Evolutionary conservation across 2,113 vertebrate species (phyloP).

Genomic region (Eulacestoma nigropectus): DNA sequence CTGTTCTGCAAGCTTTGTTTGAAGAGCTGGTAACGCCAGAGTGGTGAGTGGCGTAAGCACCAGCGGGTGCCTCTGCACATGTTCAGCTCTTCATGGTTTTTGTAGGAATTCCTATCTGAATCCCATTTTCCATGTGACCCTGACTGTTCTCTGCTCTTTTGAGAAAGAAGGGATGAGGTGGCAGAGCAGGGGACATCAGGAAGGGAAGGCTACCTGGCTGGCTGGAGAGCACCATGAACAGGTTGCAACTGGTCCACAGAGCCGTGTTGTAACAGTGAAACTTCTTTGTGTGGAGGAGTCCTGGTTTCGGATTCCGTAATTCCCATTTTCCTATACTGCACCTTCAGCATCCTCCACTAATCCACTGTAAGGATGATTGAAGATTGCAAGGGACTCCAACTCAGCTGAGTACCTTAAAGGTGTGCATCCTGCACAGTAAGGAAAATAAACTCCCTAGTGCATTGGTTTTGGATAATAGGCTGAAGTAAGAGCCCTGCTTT

Average conservation of each 20-base stretch:
- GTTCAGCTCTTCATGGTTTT: background rate
- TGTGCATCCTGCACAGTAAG: background rate
- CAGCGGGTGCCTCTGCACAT: background rate
- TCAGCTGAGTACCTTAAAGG: background rate
- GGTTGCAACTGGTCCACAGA: background rate
- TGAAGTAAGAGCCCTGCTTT: background rate
- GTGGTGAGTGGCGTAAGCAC: background rate
- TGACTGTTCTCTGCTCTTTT: background rate
- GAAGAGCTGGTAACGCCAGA: background rate
- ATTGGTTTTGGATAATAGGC: background rate
- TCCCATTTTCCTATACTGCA: background rate
- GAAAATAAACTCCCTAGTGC: background rate
- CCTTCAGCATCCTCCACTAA: background rate
- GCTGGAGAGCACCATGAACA: background rate
- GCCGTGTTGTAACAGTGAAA: background rate
- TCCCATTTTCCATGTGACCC: background rate
- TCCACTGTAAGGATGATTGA: fast-evolving
- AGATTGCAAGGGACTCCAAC: background rate
- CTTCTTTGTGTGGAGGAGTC: background rate
- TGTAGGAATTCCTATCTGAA: background rate
- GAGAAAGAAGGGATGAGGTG: background rate
- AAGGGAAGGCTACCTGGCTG: background rate
- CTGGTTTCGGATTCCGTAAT: background rate
- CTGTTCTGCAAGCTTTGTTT: background rate
- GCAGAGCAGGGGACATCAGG: background rate